These are phyloP conservation scores for Brachylomia viminalis DNA, from an alignment of 2,888 invertebrate species.

Conservation along the genomic window DNA sequence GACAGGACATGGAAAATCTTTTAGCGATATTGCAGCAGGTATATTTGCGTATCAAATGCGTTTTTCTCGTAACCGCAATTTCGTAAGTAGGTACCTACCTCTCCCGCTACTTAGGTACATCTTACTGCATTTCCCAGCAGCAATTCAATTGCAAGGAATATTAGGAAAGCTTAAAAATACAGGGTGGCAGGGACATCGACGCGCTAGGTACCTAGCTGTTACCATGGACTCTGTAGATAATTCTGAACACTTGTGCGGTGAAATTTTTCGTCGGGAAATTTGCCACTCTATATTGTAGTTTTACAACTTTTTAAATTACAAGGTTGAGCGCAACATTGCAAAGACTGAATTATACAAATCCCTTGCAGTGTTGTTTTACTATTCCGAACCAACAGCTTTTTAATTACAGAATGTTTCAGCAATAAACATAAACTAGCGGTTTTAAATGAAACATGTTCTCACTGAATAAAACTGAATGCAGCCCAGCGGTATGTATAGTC, in stretches of 20 bases:
- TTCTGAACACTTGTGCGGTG: too few species aligned
- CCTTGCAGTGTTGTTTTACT: background rate
- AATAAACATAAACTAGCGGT: background rate
- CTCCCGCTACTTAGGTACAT: background rate
- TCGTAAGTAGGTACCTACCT: background rate
- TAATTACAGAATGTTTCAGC: background rate
- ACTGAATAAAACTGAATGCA: background rate
- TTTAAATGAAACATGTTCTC: conserved; percentile 15
- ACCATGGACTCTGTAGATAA: too few species aligned
- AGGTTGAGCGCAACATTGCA: background rate
- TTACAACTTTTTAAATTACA: background rate
- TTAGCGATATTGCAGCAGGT: conserved; percentile 11
- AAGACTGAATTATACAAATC: background rate
- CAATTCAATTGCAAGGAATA: background rate
- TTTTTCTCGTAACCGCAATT: background rate
- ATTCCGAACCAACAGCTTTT: background rate
- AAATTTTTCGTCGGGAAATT: too few species aligned
- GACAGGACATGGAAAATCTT: conserved; percentile 10
- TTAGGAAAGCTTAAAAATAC: background rate
- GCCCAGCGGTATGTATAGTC: too few species aligned
- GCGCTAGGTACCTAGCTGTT: too few species aligned
- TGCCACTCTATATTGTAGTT: background rate
- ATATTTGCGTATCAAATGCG: background rate
- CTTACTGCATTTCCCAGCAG: background rate
- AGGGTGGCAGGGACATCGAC: too few species aligned